Evolutionary conservation across 2,888 invertebrate genomes (phyloP), one percentile per base, ranked within the genome.

Genomic region (Oasisia sp.): DNA sequence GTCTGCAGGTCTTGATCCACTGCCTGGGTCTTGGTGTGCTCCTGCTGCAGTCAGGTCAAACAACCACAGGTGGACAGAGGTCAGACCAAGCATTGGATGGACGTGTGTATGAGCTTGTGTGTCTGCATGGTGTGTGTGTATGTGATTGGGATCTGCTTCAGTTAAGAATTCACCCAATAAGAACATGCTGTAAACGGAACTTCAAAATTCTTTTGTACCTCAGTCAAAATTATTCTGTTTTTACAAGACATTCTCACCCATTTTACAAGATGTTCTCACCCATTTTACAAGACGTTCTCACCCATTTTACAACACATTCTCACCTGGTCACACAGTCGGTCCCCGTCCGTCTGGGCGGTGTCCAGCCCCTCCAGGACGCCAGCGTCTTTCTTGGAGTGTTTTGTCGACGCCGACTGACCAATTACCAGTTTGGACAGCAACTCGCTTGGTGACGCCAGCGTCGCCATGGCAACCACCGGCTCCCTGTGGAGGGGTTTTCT

Each of bases 1-100:
- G 94, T 94, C 92, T 95, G 95, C 8, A 96, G 92, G 56, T 95
- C 95, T 93, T 95, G 95, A 11, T 94, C 95, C 32, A 95, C 93
- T 12, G 94, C 95, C 93, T 95, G 95, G n/a, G 91, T 91, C 90
- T 92, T 90, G 3, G 32, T 45, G 90, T 92, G 32, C 27, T 92
- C 89, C 7, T 38, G n/a, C 45, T 45, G 90, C n/a, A 9, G 7
- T 14, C 45, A 32, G 3, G 12, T 90, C n/a, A 92, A 14, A 90
- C 32, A 89, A 90, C 3, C 27, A 19, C 27, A 5, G 27, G n/a
- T 74, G 27, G 4, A 74, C 7, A 4, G 7, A 19, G 27, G 7
- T 74, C 14, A 74, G 27, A 74, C 91, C 91, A 27, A 92, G 50
- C 50, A 56, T 7, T 50, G 50, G 9, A 50, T 50, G 50, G 9